A percentile compares a stretch with the other conserved stretches of the same genome.
phyloP scores from a whole-genome alignment of 2,888 invertebrate species.

The Venusia cambrica region DNA sequence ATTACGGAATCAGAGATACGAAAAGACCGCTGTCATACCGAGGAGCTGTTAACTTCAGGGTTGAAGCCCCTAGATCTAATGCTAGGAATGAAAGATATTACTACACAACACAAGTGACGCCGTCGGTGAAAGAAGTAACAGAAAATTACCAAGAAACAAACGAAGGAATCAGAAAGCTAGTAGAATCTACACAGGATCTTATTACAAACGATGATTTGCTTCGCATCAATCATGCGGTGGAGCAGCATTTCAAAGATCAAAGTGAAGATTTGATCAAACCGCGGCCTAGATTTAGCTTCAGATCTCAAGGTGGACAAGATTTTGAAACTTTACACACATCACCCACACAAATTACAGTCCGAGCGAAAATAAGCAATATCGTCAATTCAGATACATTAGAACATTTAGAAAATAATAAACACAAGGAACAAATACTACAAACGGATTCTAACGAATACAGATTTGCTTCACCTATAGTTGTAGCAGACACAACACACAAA shows the following conservation, averaged over 20 bases:
- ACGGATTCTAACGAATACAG: slow-evolving; percentile 49
- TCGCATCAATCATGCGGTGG: slow-evolving; percentile 80
- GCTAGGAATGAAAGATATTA: slow-evolving; percentile 60
- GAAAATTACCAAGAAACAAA: slow-evolving; percentile 38
- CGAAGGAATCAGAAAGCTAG: slow-evolving; percentile 70
- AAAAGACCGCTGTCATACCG: slow-evolving; percentile 44
- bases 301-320: slow-evolving; percentile 35
- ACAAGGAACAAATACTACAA: slow-evolving; percentile 38
- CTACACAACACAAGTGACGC: slow-evolving; percentile 44
- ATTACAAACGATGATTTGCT: slow-evolving; percentile 84
- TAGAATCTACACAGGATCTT: slow-evolving; percentile 81
- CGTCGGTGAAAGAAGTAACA: slow-evolving; percentile 27
- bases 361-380: slow-evolving; percentile 60
- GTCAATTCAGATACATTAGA: slow-evolving; percentile 44
- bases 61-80: slow-evolving; percentile 48
- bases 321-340: slow-evolving; percentile 35
- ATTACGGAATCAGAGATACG: slow-evolving; percentile 50
- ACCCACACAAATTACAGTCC: slow-evolving; percentile 53
- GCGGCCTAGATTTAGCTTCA: slow-evolving; percentile 39
- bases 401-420: slow-evolving; percentile 37
- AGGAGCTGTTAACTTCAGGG: slow-evolving; percentile 51
- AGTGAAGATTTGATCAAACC: slow-evolving; percentile 63
- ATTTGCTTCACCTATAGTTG: slow-evolving; percentile 73
- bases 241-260: slow-evolving; percentile 48
- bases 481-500: slow-evolving; percentile 52